Base-by-base conservation (phyloP, 30 jellyfish, hydroid and myxozoan species). In the Pelagia noctiluca region DNA sequence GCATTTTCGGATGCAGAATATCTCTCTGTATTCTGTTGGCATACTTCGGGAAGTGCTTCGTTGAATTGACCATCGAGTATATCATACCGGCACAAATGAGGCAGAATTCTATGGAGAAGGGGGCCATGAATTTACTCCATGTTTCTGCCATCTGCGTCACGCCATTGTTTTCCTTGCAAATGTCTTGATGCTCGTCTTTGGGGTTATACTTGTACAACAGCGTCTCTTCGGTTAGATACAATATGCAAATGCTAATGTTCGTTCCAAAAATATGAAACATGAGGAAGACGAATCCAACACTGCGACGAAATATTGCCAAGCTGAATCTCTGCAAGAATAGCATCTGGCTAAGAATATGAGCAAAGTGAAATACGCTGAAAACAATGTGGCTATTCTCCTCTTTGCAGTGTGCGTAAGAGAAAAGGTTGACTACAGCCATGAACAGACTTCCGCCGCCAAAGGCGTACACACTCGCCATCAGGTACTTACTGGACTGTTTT, bases 371-470 rank as follows among this genome's bases (percentile, higher is more conserved):
- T 4, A 61, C 8, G 22, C 38, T 21, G 80, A 66, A 82, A 8
- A 53, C 33, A 12, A 63, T 26, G 57, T 69, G 86, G 72, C 33
- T 35, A 24, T 16, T 21, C 49, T 23, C 0, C 35, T 82, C 86
- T 18, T 10, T 35, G 73, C 92, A 82, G 32, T 82, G 80, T 36
- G 83, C 85, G 23, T 21, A 60, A 3, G 86, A n/a, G 32, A 82
- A 68, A 16, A 82, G 25, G 68, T 18, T 18, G 28, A 68, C 26
- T 49, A 64, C 50, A 2, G 67, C 38, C 28, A 82, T 68, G 25
- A 82, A 24, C 22, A 82, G 71, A 52, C 72, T 82, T 12, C 92
- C 92, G 24, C 80, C 78, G 3, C 92, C 92, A 71, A 82, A 82
- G 11, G 92, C 86, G 70, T 82, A 82, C 21, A 82, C 84, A 4